Conservation (phyloP, 2,797 vertebrate species). For the Buphagus erythrorhynchus region DNA sequence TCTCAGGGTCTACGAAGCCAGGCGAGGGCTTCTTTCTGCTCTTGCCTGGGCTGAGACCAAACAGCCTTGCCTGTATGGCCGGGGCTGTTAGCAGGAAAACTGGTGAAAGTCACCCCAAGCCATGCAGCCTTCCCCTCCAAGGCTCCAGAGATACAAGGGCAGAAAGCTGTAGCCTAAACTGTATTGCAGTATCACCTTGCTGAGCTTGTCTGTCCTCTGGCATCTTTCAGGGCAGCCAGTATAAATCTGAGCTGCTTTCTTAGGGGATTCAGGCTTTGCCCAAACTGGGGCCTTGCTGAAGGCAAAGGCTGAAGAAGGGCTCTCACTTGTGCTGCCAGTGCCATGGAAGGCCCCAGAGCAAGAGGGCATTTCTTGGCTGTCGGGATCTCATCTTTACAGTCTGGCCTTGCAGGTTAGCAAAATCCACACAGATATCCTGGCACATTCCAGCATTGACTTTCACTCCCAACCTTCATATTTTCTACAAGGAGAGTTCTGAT, state of each 20-base stretch:
- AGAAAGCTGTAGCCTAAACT: neutral
- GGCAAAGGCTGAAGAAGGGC: neutral
- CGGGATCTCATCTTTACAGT: neutral
- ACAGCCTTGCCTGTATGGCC: neutral
- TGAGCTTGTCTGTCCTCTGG: neutral
- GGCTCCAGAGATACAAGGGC: neutral
- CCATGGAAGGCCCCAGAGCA: neutral
- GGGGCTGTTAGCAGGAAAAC: neutral
- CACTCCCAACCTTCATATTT: neutral
- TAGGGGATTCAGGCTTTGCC: neutral
- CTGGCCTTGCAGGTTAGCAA: neutral
- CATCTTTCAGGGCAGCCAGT: too few relatives aligned
- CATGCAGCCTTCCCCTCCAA: neutral
- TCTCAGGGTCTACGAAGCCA: accelerated
- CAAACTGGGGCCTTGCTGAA: neutral
- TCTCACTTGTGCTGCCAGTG: neutral
- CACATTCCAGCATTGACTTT: neutral
- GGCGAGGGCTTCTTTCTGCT: neutral
- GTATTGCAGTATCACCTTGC: neutral
- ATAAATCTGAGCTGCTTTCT: neutral
- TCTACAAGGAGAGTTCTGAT: neutral
- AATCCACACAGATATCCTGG: neutral
- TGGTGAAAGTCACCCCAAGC: neutral
- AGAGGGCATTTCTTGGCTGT: neutral
- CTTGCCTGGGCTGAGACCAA: neutral